phyloP scores from a whole-genome alignment of 2,113 vertebrate genomes.

The Brienomyrus brachyistius region DNA sequence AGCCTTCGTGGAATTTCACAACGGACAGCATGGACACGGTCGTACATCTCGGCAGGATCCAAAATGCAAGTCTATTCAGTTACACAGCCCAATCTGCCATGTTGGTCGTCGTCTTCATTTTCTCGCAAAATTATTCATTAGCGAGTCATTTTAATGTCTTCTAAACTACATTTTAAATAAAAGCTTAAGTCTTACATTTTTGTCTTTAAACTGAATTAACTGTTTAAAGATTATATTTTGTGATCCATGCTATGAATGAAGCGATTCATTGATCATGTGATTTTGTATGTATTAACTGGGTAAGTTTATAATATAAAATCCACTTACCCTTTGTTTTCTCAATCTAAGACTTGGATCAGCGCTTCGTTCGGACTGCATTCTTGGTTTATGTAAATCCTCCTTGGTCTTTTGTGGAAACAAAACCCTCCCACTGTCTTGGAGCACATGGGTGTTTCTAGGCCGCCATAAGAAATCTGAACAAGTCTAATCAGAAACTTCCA shows the following conservation, averaged over 20 bases:
- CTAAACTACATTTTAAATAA: neutral
- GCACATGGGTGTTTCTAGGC: neutral
- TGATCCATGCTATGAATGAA: neutral
- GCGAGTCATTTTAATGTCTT: neutral
- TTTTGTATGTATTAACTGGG: neutral
- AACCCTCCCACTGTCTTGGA: neutral
- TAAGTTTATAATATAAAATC: neutral
- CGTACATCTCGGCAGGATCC: neutral
- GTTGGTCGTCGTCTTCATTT: neutral
- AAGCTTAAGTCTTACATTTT: neutral
- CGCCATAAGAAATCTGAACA: neutral
- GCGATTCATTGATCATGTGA: neutral
- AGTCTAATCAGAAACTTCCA: too few relatives aligned
- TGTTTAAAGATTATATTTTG: neutral
- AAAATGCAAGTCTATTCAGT: neutral
- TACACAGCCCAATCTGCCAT: neutral
- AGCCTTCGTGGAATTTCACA: conserved; percentile 13
- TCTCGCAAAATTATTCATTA: neutral
- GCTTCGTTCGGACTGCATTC: neutral
- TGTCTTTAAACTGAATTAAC: neutral
- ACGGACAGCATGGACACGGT: neutral
- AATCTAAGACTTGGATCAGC: neutral
- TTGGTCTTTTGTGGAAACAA: neutral
- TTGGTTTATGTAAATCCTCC: neutral
- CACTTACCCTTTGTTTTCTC: neutral